These are phyloP conservation scores for Chironomus tepperi DNA, from an alignment of 1,140 invertebrate species.

Conservation along the genomic window DNA sequence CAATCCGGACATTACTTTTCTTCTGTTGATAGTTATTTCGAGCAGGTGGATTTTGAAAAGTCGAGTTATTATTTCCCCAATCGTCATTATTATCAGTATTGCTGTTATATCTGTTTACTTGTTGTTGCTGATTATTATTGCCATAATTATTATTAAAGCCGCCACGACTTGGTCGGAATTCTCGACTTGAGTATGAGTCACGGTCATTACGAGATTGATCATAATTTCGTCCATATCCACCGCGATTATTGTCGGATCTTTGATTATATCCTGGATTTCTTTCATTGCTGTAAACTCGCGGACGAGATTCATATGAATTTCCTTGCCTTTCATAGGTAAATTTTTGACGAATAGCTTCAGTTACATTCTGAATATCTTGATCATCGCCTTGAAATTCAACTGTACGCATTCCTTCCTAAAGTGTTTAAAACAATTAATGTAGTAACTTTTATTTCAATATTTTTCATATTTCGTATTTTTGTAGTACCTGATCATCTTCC, in stretches of 20 bases:
- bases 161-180: too few species aligned
- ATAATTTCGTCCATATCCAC: not conserved
- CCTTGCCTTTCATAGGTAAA: not conserved
- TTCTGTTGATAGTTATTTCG: not conserved
- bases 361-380: slow-evolving; percentile 44
- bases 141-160: not conserved
- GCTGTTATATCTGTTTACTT: not conserved
- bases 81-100: not conserved
- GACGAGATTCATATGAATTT: not conserved
- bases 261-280: not conserved
- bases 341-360: slow-evolving; percentile 38
- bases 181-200: too few species aligned
- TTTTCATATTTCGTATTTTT: too few species aligned
- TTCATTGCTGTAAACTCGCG: not conserved
- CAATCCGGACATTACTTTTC: not conserved
- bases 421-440: too few species aligned
- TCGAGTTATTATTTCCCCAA: not conserved
- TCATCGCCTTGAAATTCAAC: slow-evolving; percentile 44
- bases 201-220: not conserved
- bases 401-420: slow-evolving; percentile 46
- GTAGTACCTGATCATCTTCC: slow-evolving; percentile 32
- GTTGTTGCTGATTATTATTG: not conserved
- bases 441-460: too few species aligned
- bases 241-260: not conserved
- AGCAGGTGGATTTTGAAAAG: not conserved